Conservation (phyloP, 1,140 invertebrate genomes). For the Triops cancriformis region DNA sequence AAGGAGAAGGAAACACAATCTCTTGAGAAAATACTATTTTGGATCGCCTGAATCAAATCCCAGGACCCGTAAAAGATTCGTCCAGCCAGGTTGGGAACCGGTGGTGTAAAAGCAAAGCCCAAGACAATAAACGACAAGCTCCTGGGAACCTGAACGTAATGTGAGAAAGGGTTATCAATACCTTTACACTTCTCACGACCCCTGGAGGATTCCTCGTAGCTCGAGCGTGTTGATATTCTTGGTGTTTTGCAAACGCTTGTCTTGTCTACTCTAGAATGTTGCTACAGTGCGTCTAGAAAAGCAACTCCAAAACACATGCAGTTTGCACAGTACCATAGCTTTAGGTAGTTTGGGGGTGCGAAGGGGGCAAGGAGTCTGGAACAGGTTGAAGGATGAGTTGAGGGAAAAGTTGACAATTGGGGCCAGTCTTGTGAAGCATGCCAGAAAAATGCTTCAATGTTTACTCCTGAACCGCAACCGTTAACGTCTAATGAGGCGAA, state of each 20-base stretch:
- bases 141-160: not conserved
- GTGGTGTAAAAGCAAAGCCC: too few species aligned
- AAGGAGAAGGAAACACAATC: too few species aligned
- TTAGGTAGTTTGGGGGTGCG: too few species aligned
- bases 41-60: too few species aligned
- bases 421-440: not conserved
- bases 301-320: not conserved
- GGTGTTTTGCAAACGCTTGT: not conserved
- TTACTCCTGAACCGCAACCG: not conserved
- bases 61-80: too few species aligned
- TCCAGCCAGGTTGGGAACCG: too few species aligned
- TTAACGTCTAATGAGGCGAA: slow-evolving; percentile 6
- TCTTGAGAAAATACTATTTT: too few species aligned
- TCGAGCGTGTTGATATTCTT: not conserved
- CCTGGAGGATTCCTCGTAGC: not conserved
- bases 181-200: not conserved
- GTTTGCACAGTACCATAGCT: not conserved
- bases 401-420: not conserved
- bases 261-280: not conserved
- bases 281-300: not conserved
- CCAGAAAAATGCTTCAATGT: not conserved
- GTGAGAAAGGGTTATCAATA: not conserved
- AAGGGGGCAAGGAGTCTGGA: not conserved
- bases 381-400: not conserved
- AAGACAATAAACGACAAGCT: too few species aligned